Conservation (phyloP, 2,797 vertebrate genomes). For the Coccyzus lansbergi region DNA sequence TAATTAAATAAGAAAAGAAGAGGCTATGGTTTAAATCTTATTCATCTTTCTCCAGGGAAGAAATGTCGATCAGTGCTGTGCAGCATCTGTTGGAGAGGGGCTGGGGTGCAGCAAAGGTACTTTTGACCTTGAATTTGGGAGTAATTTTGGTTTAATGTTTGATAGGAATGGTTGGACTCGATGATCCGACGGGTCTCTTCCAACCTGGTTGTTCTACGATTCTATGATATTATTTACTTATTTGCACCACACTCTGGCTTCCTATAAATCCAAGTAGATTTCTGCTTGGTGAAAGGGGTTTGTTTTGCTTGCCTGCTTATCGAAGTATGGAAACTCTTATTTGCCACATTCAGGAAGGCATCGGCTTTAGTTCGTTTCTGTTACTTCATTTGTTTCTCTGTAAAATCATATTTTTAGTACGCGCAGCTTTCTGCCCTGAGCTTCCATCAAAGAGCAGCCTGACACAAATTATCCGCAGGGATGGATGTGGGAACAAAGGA, state of each 20-base stretch:
- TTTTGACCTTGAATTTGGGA: background rate
- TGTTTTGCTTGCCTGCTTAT: background rate
- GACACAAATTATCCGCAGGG: background rate
- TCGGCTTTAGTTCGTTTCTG: background rate
- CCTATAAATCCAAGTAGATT: background rate
- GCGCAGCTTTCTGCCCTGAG: background rate
- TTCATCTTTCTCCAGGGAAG: constrained; percentile 38
- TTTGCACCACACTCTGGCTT: background rate
- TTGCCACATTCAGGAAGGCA: background rate
- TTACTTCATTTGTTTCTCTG: background rate
- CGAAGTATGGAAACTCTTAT: background rate
- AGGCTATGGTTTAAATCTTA: constrained; percentile 12
- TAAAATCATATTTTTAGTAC: constrained; percentile 3
- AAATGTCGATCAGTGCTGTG: constrained; percentile 9
- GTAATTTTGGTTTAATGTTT: too few relatives aligned
- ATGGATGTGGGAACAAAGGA: constrained; percentile 57
- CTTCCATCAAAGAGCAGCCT: constrained; percentile 49
- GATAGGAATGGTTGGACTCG: too few relatives aligned
- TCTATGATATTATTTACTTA: too few relatives aligned
- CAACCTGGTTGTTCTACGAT: too few relatives aligned
- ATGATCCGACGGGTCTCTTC: too few relatives aligned
- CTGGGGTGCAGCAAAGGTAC: background rate
- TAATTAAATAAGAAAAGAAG: constrained; percentile 33
- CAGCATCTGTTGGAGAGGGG: background rate
- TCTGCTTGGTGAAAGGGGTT: background rate